phyloP scores from a whole-genome alignment of 2,113 vertebrate species.

The Stegastes partitus region DNA sequence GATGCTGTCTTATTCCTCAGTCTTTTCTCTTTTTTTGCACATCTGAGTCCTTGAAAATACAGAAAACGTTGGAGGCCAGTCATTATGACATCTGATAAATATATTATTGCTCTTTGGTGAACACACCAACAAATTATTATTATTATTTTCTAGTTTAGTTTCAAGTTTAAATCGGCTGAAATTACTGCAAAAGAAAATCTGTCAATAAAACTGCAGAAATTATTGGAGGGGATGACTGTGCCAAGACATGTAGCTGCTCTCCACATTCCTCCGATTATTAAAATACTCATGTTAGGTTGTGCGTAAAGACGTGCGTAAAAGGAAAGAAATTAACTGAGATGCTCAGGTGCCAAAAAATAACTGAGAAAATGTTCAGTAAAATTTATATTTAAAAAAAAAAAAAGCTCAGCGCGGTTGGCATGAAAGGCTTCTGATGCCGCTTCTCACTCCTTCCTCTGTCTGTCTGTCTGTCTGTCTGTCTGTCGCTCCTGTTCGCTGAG shows the following conservation, averaged over 20 bases:
- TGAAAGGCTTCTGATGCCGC: slow-evolving; percentile 52
- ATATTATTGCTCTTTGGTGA: background rate
- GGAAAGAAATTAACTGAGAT: slow-evolving; percentile 38
- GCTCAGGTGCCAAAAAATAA: slow-evolving; percentile 12
- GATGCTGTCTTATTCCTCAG: slow-evolving; percentile 50
- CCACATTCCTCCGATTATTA: slow-evolving; percentile 3
- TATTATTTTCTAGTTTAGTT: background rate
- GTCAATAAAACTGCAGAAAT: slow-evolving; percentile 8
- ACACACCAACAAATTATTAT: background rate
- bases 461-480: too few relatives aligned
- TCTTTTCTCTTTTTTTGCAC: too few relatives aligned
- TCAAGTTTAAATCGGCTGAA: background rate
- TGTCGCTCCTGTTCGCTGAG: slow-evolving; percentile 46
- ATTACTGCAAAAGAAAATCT: slow-evolving; percentile 23
- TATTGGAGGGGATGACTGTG: background rate
- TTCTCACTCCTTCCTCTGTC: slow-evolving; percentile 58
- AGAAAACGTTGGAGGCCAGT: slow-evolving; percentile 49
- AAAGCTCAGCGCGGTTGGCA: slow-evolving; percentile 48
- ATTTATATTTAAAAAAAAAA: slow-evolving; percentile 25
- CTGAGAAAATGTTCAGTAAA: slow-evolving; percentile 44
- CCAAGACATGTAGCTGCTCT: slow-evolving; percentile 6
- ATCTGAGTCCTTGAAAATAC: slow-evolving; percentile 69
- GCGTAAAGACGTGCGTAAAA: slow-evolving; percentile 10
- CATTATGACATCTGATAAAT: slow-evolving; percentile 20
- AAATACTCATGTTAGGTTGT: slow-evolving; percentile 6